A percentile compares a stretch with the other conserved stretches of the same genome.
Conservation (phyloP, 2,888 invertebrate genomes). For the Leistus spinibarbis region DNA sequence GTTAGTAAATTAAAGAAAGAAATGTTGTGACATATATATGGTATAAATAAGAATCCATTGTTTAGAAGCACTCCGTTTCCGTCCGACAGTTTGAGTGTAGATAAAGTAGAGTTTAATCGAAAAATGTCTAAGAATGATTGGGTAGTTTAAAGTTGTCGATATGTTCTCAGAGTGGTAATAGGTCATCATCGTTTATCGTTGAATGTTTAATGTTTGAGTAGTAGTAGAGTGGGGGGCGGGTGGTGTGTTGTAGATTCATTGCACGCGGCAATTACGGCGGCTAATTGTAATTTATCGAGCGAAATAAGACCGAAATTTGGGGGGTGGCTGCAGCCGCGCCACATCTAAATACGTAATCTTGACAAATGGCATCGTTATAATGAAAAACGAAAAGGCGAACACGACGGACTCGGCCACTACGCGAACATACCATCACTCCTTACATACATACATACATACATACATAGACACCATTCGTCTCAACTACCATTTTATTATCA, state of each 20-base stretch:
- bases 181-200: background rate
- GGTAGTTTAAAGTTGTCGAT: background rate
- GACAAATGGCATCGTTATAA: constrained; percentile 39
- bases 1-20: too few species aligned
- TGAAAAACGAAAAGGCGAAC: constrained; percentile 35
- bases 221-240: background rate
- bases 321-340: constrained; percentile 27
- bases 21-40: too few species aligned
- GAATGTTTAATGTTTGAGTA: background rate
- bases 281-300: constrained; percentile 39
- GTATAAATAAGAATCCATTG: too few species aligned
- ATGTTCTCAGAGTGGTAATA: background rate
- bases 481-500: constrained; percentile 34
- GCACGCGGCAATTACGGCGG: constrained; percentile 36
- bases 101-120: background rate
- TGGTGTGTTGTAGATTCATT: constrained; percentile 23
- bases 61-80: too few species aligned
- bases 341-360: constrained; percentile 39
- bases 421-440: background rate
- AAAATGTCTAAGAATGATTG: background rate
- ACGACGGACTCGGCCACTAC: constrained; percentile 5
- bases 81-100: background rate
- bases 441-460: constrained; percentile 12
- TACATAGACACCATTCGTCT: background rate
- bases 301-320: constrained; percentile 36